Evolutionary conservation across 2,888 invertebrate genomes (phyloP).

Genomic region (Cantharis flavilabris): DNA sequence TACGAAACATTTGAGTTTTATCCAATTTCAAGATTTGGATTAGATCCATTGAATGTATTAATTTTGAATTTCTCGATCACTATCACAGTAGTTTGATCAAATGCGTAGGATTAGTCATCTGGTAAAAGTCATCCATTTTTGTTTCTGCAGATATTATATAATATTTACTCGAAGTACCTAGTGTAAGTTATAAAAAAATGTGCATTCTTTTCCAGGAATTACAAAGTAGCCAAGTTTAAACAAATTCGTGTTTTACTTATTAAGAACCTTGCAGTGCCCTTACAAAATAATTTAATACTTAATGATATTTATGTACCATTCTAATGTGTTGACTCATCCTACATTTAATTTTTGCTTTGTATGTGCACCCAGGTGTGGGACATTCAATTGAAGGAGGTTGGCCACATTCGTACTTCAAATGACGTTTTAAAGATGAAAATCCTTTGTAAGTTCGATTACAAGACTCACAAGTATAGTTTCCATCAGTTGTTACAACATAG

Average conservation of each 20-base stretch:
- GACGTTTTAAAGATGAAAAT: slow-evolving; percentile 19
- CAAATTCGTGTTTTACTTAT: background rate
- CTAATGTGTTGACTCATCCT: slow-evolving; percentile 22
- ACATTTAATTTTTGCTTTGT: slow-evolving; percentile 23
- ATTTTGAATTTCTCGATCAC: too few relatives aligned
- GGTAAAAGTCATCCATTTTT: too few relatives aligned
- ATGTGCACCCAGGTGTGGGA: slow-evolving; percentile 11
- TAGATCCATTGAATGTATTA: too few relatives aligned
- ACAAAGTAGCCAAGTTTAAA: background rate
- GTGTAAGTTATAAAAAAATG: background rate
- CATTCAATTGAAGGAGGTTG: slow-evolving; percentile 16
- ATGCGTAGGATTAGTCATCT: too few relatives aligned
- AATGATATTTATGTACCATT: slow-evolving; percentile 22
- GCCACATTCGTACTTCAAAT: slow-evolving; percentile 23
- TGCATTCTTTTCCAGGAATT: background rate
- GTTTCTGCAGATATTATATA: too few relatives aligned
- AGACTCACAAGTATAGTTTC: slow-evolving; percentile 12
- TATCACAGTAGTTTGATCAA: too few relatives aligned
- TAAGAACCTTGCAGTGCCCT: background rate
- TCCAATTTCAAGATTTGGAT: too few relatives aligned
- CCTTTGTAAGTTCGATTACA: slow-evolving; percentile 18
- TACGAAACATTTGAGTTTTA: background rate
- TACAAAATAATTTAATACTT: background rate
- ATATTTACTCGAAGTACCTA: too few relatives aligned
- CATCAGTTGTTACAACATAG: slow-evolving; percentile 7